Base-by-base conservation (phyloP, 1,140 invertebrate genomes). In the Euura saliciscinereae region DNA sequence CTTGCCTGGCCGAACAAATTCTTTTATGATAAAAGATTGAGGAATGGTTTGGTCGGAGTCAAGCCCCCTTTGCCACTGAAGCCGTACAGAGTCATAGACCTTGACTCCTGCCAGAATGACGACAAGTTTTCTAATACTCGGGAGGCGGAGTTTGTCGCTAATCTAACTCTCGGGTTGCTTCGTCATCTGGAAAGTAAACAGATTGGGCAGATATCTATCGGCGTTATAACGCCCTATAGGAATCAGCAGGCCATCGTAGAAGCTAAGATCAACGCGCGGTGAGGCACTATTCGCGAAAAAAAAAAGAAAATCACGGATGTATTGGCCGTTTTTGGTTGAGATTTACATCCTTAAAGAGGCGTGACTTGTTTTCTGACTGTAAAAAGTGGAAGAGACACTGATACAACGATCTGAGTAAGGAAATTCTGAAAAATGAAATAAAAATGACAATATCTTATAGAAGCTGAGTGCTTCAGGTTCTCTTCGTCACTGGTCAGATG, bases 191-290 rank as follows among this genome's bases (percentile, higher is more conserved):
- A 85, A 89, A 6, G 88, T 94, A 76, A 83, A 88, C 45, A 88
- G 78, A 80, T 67, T 77, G 5, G 69, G 72, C 4, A 68, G 43
- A 70, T 87, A 13, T 70, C 76, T 6, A 81, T 91, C 51, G 91
- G 93, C 6, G 87, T 95, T 65, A 93, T 95, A 44, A 94, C 94
- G 4, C 94, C 94, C 0, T 96, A 96, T 82, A 89, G 91, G 73
- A 90, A 90, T 72, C 95, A 96, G 78, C 90, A 89, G 43, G 77
- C 81, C 69, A 43, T 88, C 4, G 82, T 92, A 44, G 28, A 65
- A 4, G 51, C 6, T 1, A 82, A 79, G 59, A 75, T 84, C 45
- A 74, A 71, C 6, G 76, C 76, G 43, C 76, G 74, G 83, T 85
- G 28, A 28, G 28, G 28, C 28, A 1, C 0, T 28, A 28, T 28